phyloP scores from a whole-genome alignment of 2,113 vertebrate species.

The Chaetodon trifascialis region DNA sequence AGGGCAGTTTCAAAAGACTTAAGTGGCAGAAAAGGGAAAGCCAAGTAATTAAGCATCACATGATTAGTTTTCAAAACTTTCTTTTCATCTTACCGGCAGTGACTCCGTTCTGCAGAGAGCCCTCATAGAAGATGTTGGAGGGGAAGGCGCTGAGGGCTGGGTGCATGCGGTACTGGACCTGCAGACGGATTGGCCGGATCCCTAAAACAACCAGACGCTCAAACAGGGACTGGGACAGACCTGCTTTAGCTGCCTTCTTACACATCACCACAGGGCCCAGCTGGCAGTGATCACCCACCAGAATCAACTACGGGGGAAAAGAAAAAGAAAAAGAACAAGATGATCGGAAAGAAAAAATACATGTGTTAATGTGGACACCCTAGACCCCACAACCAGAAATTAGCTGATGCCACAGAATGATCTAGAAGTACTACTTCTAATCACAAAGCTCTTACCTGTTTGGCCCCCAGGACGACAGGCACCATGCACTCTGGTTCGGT shows the following conservation, averaged over 20 bases:
- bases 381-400: background rate
- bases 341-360: background rate
- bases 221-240: conserved; percentile 93
- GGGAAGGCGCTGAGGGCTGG: conserved; percentile 95
- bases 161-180: conserved; percentile 97
- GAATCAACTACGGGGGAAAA: conserved; percentile 86
- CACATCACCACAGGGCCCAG: conserved; percentile 97
- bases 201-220: conserved; percentile 94
- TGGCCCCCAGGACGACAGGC: conserved; percentile 93
- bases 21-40: background rate
- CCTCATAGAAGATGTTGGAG: conserved; percentile 97
- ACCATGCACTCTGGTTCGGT: conserved; percentile 97
- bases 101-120: conserved; percentile 94
- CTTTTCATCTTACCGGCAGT: conserved; percentile 87
- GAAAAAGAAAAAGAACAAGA: background rate
- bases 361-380: background rate
- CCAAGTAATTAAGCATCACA: background rate
- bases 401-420: too few species aligned
- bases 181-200: conserved; percentile 94
- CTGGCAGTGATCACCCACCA: conserved; percentile 96
- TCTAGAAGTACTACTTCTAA: background rate
- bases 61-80: background rate
- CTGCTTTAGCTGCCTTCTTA: conserved; percentile 95
- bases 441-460: conserved; percentile 85
- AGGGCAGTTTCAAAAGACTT: background rate